Base-by-base conservation (phyloP, 2,113 vertebrate species). In the Vimba vimba region DNA sequence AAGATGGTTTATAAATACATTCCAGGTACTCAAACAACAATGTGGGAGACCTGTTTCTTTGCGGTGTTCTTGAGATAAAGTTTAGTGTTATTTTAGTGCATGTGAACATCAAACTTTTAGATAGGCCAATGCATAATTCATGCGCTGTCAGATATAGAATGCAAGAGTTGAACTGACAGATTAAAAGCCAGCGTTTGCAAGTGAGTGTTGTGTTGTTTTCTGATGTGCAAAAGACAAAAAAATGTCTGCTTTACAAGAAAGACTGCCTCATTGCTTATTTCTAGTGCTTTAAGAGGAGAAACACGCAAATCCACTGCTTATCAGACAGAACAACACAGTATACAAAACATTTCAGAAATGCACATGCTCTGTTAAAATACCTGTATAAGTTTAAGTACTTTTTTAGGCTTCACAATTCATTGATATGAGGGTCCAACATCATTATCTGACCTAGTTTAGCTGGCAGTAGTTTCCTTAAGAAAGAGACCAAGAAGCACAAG, bases 101-200 rank as follows among this genome's bases (percentile, higher is more conserved):
- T 39, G 30, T 15, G 57, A 79, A 57, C 21, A 12, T 73, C n/a
- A 45, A 81, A 80, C 19, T 73, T 73, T 30, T n/a, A 60, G 84
- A 76, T 79, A 69, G 69, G 33, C n/a, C 77, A n/a, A 66, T 81
- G 78, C 27, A 80, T 73, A 80, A 81, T 80, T 73, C 39, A 86
- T 73, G 52, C 5, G 12, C 50, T 33, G 43, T 57, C 77, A 57
- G 33, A 86, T 81, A 60, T 80, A 52, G 52, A 69, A 30, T 82
- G 62, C 43, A 52, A 50, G 43, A 36, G 62, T 50, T 82, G 47
- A 43, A 43, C 68, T 73, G 81, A 43, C 30, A 57, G 52, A 83
- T 57, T 83, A 43, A 83, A 83, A 59, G 66, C 19, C 64, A 55
- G 11, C 3, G 4, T 69, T 66, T 68, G 60, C 47, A 50, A 52